Evolutionary conservation across 2,113 vertebrate genomes (phyloP), one percentile per base, ranked within the genome.

Genomic region (Odontesthes bonariensis): DNA sequence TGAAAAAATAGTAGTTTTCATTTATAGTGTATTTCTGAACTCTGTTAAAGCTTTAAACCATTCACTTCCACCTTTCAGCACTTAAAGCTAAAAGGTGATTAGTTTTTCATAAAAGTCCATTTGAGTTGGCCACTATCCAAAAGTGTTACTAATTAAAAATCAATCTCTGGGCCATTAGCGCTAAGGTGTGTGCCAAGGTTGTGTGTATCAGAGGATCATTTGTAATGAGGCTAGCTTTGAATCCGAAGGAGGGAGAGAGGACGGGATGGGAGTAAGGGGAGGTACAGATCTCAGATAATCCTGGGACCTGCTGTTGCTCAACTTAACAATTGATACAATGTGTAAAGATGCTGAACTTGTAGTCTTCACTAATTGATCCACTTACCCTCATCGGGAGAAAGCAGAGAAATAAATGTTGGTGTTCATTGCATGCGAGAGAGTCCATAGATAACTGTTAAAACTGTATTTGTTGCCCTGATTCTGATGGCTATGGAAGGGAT

Each of bases 71-170:
- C 82, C 75, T 91, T 90, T 88, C 80, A 86, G 79, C 79, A 81
- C 64, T 79, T 83, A 85, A 90, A 89, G 71, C 88, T 90, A 88
- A 91, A 93, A 91, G 88, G 90, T 86, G 87, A 93, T 94, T 92
- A 89, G 89, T 94, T 94, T 93, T 94, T 93, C 92, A 94, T 94
- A 94, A 92, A 91, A 85, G 88, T 90, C 91, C 85, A 90, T 96
- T 95, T 94, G 94, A 96, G 95, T 93, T 96, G 96, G 95, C 96
- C 93, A 92, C 91, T 91, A 88, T 96, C 95, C 95, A 96, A 96
- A 98, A 95, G 92, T 95, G 94, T 94, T 95, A 95, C 96, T 98
- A 98, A 99, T 99, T 98, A 98, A 96, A 97, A 98, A 99, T 99
- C 97, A 98, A 98, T 99, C 96, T 93, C 84, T 91, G 92, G 88